Base-by-base conservation (phyloP, 2,888 invertebrate species). In the Trilocha varians region DNA sequence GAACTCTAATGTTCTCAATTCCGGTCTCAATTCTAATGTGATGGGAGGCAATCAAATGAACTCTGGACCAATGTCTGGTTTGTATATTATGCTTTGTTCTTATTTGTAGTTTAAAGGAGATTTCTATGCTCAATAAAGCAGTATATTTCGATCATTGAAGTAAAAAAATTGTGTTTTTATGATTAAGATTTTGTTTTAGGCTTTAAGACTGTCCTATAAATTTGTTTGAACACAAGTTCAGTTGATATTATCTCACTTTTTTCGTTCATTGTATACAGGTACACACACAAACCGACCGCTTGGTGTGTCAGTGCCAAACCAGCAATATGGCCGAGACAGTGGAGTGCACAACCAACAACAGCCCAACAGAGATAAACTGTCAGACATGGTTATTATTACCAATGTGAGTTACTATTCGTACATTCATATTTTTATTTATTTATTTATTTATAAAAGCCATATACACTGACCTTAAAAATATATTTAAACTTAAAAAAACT, bases 341-440 rank as follows among this genome's bases (percentile, higher is more conserved):
- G 55, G 50, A 2, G 55, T 54, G 1, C n/a, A n/a, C n/a, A n/a
- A n/a, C n/a, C n/a, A n/a, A n/a, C 77, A 71, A 40, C 70, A 68
- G 36, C 57, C 50, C 11, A 60, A 38, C 41, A 57, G 80, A 16
- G 84, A 84, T 2, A 84, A 83, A 46, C 40, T 66, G 6, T 77
- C 83, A 0, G 86, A 86, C 42, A 84, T 86, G 82, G 83, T 86
- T 17, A 73, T 85, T 36, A 83, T 86, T 42, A 77, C 78, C 14
- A 84, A 86, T 63, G 86, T 86, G 58, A 77, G 84, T 67, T 33
- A 25, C n/a, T 3, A 15, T 36, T 17, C 36, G 18, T 43, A 16
- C n/a, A n/a, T n/a, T n/a, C n/a, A n/a, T n/a, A n/a, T n/a, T n/a
- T n/a, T n/a, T n/a, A n/a, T n/a, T n/a, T n/a, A n/a, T n/a, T n/a